phyloP scores from a whole-genome alignment of 2,797 vertebrate genomes.

The Botia kubotai region DNA sequence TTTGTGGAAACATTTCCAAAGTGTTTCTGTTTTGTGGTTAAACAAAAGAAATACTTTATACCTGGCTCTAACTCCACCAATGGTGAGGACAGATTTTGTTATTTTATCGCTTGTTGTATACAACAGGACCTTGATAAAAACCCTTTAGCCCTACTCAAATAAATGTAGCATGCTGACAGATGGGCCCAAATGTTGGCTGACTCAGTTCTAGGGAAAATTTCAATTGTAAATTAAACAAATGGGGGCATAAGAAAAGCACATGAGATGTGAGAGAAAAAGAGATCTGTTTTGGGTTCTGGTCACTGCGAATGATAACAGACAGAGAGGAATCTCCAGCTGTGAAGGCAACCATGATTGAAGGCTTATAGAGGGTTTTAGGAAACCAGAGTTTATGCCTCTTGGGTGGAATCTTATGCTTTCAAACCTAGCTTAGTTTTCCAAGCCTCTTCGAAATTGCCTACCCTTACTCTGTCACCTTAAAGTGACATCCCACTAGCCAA shows the following conservation, averaged over 20 bases:
- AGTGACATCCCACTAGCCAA: too few relatives aligned
- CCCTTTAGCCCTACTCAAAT: slow-evolving; percentile 66
- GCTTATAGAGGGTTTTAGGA: slow-evolving; percentile 43
- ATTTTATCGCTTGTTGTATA: neutral
- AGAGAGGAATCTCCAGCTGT: slow-evolving; percentile 12
- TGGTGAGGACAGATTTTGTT: slow-evolving; percentile 10
- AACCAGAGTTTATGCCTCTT: slow-evolving; percentile 29
- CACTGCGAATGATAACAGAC: slow-evolving; percentile 19
- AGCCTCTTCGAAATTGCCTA: too few relatives aligned
- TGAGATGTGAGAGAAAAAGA: slow-evolving; percentile 19
- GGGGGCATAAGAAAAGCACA: slow-evolving; percentile 23
- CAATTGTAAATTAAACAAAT: slow-evolving; percentile 69
- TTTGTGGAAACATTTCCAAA: slow-evolving; percentile 31
- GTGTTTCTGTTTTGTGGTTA: slow-evolving; percentile 41
- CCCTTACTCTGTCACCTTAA: too few relatives aligned
- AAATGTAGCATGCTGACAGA: slow-evolving; percentile 71
- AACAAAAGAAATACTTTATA: slow-evolving; percentile 35
- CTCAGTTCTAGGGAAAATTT: slow-evolving; percentile 73
- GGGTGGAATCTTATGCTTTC: too few relatives aligned
- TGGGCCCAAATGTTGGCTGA: slow-evolving; percentile 71
- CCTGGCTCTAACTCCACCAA: slow-evolving; percentile 8
- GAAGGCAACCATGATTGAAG: slow-evolving; percentile 21
- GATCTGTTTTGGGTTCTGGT: slow-evolving; percentile 11
- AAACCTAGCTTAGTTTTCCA: too few relatives aligned
- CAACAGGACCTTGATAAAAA: slow-evolving; percentile 27